phyloP scores from a whole-genome alignment of 2,797 vertebrate genomes.

The Neomorphus geoffroyi region DNA sequence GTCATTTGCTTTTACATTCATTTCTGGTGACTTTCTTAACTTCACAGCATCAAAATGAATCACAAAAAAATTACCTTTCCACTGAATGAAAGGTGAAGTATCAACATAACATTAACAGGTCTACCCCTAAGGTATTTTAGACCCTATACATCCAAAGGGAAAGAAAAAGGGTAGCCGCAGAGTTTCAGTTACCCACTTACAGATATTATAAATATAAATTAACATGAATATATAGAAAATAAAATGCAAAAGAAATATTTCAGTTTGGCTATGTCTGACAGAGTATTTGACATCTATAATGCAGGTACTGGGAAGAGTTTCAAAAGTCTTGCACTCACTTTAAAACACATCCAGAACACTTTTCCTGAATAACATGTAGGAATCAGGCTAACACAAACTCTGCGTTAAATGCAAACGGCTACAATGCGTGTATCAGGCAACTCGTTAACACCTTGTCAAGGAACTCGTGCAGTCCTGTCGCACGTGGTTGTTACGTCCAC shows the following conservation, averaged over 20 bases:
- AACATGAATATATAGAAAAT: neutral
- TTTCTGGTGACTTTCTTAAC: slow-evolving; percentile 43
- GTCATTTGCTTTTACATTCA: slow-evolving; percentile 22
- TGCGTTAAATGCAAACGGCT: neutral
- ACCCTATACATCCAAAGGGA: neutral
- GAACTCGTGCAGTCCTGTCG: neutral
- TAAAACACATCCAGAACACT: neutral
- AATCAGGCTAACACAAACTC: neutral
- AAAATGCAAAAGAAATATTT: neutral
- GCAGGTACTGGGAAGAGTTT: neutral
- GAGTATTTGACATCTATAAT: neutral
- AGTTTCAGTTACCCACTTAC: slow-evolving; percentile 1
- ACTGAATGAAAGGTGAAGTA: neutral
- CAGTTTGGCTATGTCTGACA: neutral
- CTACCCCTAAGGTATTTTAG: neutral
- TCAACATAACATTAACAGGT: neutral
- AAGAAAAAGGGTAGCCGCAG: neutral
- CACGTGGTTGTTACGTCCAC: neutral
- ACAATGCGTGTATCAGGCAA: neutral
- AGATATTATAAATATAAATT: slow-evolving; percentile 26
- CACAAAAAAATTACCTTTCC: neutral
- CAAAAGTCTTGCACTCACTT: neutral
- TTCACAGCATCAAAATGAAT: neutral
- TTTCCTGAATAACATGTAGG: neutral
- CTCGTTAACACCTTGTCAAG: neutral